A percentile compares a stretch with the other conserved stretches of the same genome.
Evolutionary conservation across 2,113 vertebrate species (phyloP).

Genomic region (Ceuthmochares aereus): DNA sequence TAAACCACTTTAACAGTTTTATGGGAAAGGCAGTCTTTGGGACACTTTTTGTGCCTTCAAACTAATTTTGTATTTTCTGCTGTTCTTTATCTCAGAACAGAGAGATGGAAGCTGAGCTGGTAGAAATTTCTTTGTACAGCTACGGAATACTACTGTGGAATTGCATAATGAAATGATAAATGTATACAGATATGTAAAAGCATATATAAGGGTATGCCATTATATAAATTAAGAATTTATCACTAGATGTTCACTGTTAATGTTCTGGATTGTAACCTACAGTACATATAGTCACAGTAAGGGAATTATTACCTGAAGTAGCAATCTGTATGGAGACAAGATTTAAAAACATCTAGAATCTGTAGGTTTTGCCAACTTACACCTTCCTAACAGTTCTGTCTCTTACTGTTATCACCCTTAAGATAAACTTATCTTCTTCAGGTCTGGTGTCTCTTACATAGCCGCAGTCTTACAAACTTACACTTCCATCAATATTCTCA

Average conservation of each 20-base stretch:
- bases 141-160: not conserved
- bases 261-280: not conserved
- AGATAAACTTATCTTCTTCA: not conserved
- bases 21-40: conserved; percentile 1
- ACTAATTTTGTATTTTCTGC: not conserved
- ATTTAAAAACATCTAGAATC: not conserved
- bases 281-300: not conserved
- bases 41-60: not conserved
- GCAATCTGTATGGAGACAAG: not conserved
- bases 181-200: not conserved
- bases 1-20: conserved; percentile 67
- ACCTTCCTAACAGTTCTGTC: not conserved
- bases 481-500: not conserved
- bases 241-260: not conserved
- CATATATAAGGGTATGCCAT: too few relatives aligned
- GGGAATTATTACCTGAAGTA: not conserved
- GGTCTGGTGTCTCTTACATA: not conserved
- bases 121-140: not conserved
- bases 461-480: not conserved
- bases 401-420: not conserved
- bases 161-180: not conserved
- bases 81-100: not conserved
- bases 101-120: not conserved
- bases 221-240: not conserved
- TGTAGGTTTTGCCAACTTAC: not conserved